These are phyloP conservation scores for Rhingia rostrata DNA, from an alignment of 2,888 invertebrate genomes.

Conservation along the genomic window DNA sequence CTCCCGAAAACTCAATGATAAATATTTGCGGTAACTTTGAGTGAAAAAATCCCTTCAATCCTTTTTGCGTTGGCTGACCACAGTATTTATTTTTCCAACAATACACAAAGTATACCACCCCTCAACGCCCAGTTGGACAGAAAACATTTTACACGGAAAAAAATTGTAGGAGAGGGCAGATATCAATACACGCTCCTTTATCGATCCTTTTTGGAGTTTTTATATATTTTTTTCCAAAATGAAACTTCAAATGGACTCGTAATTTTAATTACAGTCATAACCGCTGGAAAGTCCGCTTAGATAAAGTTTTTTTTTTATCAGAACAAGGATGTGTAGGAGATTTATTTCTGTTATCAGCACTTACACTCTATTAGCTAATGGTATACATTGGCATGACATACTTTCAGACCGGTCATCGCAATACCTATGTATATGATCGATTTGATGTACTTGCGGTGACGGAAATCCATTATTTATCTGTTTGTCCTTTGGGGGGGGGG, in stretches of 20 bases:
- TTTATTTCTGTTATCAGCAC: no score
- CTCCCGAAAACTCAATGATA: constrained; percentile 44
- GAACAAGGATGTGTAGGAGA: not conserved
- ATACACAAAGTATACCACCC: constrained; percentile 17
- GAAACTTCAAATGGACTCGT: not conserved
- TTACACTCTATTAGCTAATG: not conserved
- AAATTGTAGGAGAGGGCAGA: not conserved
- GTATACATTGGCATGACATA: not conserved
- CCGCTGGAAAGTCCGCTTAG: not conserved
- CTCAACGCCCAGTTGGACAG: not conserved
- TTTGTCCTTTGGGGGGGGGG: constrained; percentile 41
- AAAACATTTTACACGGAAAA: not conserved
- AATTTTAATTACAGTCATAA: not conserved
- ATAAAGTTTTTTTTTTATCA: not conserved
- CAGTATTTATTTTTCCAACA: constrained; percentile 60
- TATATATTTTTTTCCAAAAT: not conserved
- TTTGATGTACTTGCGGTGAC: constrained; percentile 45
- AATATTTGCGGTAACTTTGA: constrained; percentile 62
- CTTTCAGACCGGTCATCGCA: not conserved
- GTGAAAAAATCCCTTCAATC: constrained; percentile 62
- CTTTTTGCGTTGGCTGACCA: constrained; percentile 52
- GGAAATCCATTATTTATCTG: constrained; percentile 68
- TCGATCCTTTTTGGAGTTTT: constrained; percentile 3
- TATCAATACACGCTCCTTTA: constrained; percentile 11
- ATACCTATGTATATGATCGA: not conserved